Evolutionary conservation across 2,888 invertebrate genomes (phyloP), one percentile per base, ranked within the genome.

Genomic region (Clunio marinus): DNA sequence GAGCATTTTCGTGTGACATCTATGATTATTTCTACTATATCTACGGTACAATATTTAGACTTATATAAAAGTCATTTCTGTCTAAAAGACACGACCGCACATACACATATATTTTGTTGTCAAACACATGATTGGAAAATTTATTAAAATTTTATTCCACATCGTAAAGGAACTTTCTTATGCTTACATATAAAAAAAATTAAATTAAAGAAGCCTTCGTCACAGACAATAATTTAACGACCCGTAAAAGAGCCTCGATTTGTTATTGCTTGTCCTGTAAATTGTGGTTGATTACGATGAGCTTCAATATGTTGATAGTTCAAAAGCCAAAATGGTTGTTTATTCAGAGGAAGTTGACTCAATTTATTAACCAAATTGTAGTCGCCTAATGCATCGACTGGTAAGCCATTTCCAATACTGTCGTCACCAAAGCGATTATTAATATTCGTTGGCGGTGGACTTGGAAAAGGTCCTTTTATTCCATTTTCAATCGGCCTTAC

Each of bases 241-340:
- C 74, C 75, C 63, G 73, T 72, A 70, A 73, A 77, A 66, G 73
- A 73, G 59, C 75, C 74, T 35, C 74, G 72, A 41, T 72, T 71
- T 25, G 74, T 72, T 3, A 72, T 57, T 1, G 74, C 71, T 13
- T 71, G 72, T 17, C 20, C 17, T 17, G n/a, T 20, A 63, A 69
- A 70, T 72, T 74, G 62, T 1, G 41, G 63, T 28, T 35, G 20
- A 10, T 79, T 78, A 5, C 84, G 80, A 4, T 84, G 79, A 0
- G 80, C 82, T 74, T 88, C 87, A 8, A 87, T 81, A 0, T 84
- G 84, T 72, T 85, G 81, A 76, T 86, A 85, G 75, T 89, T 89
- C 65, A 88, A 74, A 70, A 84, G 82, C 89, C 89, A 89, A 77
- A 87, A 89, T 0, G 89, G 89, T 70, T 85, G 84, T 55, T 86